Base-by-base conservation (phyloP, 2,888 invertebrate species). In the Cotesia congregata region DNA sequence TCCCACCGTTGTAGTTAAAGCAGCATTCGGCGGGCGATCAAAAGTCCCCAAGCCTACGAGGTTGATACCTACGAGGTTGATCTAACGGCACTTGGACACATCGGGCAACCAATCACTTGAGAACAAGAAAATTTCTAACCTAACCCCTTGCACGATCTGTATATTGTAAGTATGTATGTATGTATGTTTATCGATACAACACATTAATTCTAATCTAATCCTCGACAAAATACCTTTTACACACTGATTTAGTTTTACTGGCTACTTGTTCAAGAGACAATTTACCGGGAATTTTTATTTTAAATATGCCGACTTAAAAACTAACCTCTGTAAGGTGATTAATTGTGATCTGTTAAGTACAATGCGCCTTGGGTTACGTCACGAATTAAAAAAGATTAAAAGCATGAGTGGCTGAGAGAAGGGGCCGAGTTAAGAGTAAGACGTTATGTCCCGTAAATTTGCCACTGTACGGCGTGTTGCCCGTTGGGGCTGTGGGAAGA, bases 401-500 rank as follows among this genome's bases (percentile, higher is more conserved):
- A 77, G 80, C 82, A 72, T 69, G 50, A 72, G 74, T 41, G 30
- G 73, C 17, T n/a, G 60, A 72, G 12, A 40, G 60, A 50, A 40
- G 9, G 17, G 67, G n/a, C 59, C 67, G 81, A 82, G 82, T 81
- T 78, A 81, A 80, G 82, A 84, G 83, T 82, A 83, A 85, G 86
- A 86, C 81, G 85, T 87, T 85, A 84, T 83, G 82, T 82, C 82
- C 83, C 82, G 85, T 85, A 86, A 85, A 87, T 86, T 87, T 85
- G 84, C 85, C 83, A 86, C 84, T 83, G 76, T 67, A 65, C 75
- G 69, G 60, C 50, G 67, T 30, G 41, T 65, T 17, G 40, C 62
- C 50, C 60, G n/a, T 68, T 76, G 86, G 85, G 87, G 86, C 87
- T 88, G 87, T 88, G 88, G 87, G 88, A 88, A 88, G 86, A 84